Base-by-base conservation (phyloP, 2,888 invertebrate genomes). In the Ptychoptera albimana region DNA sequence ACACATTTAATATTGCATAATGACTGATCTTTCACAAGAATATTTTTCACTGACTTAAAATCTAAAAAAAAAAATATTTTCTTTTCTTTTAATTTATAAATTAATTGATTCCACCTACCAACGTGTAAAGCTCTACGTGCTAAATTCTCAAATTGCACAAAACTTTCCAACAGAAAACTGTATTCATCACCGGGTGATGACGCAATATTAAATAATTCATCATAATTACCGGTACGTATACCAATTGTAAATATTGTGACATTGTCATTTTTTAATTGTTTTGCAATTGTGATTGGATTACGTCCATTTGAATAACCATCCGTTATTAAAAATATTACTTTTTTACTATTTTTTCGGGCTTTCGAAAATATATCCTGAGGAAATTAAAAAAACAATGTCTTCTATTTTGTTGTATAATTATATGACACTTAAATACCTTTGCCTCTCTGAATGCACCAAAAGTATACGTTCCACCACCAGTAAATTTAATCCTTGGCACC, bases 261-360 rank as follows among this genome's bases (percentile, higher is more conserved):
- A 32, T 70, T 66, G 11, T 65, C 56, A 31, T 68, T 63, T 53
- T 74, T 73, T 5, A 81, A 58, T 36, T 69, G 60, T 37, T 65
- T 63, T 0, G 79, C 77, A 2, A 73, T 65, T 1, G 74, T 72
- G 8, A 73, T 61, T 0, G 81, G 81, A 61, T 78, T 74, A 0
- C 75, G 77, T 2, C 77, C 78, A 56, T 79, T 80, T 7, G 79
- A 79, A 55, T 75, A 80, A 11, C 80, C 80, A 54, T 81, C 80
- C 1, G 80, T 80, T 50, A 81, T 72, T 4, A 81, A 60, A 53
- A 81, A 78, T 9, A 81, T 64, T 0, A 75, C 73, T 56, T 77
- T 77, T 50, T 64, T 70, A 3, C 72, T 66, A 15, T 62, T 59
- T 23, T 60, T 56, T 13, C 74, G 62, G 1, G 58, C 53, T 32